Evolutionary conservation across 2,888 invertebrate species (phyloP).

Genomic region (Eutolmus rufibarbis): DNA sequence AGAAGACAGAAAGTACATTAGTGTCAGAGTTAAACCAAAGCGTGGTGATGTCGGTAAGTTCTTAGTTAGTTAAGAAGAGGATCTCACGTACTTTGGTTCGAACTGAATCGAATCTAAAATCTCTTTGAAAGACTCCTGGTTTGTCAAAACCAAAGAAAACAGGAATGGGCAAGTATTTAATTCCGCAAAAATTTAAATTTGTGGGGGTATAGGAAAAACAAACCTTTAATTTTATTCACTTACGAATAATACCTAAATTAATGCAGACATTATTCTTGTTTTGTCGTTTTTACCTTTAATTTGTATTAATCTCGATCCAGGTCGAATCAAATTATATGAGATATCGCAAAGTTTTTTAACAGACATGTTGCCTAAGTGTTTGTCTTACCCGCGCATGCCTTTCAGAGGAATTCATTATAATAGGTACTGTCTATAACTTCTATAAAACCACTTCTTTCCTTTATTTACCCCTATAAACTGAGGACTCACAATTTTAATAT

Average conservation of each 20-base stretch:
- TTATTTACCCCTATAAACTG: neutral
- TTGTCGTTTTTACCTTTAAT: too few relatives aligned
- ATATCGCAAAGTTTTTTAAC: neutral
- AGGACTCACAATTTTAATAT: neutral
- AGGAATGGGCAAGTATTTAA: too few relatives aligned
- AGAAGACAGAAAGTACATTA: conserved; percentile 53
- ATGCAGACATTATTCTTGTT: too few relatives aligned
- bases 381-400: conserved; percentile 1
- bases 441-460: neutral
- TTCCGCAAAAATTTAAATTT: too few relatives aligned
- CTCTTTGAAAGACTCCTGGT: too few relatives aligned
- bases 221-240: too few relatives aligned
- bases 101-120: neutral
- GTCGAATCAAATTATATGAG: neutral
- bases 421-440: neutral
- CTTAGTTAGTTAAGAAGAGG: neutral
- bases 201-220: too few relatives aligned
- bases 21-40: conserved; percentile 55
- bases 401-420: conserved; percentile 21
- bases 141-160: too few relatives aligned
- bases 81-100: neutral
- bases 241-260: too few relatives aligned
- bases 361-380: neutral
- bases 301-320: neutral
- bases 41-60: conserved; percentile 59